These are phyloP conservation scores for Helicoverpa assulta DNA, from an alignment of 2,888 invertebrate genomes.

Conservation along the genomic window DNA sequence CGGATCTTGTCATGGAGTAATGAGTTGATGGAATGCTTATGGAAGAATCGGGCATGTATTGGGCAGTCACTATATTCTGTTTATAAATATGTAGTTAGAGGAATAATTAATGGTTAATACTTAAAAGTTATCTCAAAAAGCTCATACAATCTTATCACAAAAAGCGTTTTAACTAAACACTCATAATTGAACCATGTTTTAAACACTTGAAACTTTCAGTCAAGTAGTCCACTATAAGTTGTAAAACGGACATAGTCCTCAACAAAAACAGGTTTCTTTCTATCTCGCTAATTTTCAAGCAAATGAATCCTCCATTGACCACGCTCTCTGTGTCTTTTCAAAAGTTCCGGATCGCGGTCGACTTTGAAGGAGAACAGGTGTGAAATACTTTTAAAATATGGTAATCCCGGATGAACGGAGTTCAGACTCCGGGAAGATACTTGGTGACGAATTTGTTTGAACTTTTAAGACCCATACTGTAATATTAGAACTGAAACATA, in stretches of 20 bases:
- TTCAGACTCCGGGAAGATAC: constrained; percentile 45
- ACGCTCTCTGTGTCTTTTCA: constrained; percentile 32
- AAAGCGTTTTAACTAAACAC: too few species aligned
- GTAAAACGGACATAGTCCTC: too few species aligned
- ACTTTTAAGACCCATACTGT: constrained; percentile 47
- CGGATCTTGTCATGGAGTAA: constrained; percentile 26
- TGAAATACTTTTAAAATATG: constrained; percentile 80
- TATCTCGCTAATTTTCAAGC: neutral
- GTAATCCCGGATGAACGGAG: constrained; percentile 69
- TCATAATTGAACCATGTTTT: too few species aligned
- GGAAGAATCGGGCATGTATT: neutral
- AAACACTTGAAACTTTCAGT: too few species aligned
- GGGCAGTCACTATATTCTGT: too few species aligned
- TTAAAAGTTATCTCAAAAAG: too few species aligned
- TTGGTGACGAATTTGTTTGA: constrained; percentile 54
- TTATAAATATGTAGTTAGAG: too few species aligned
- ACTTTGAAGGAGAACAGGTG: constrained; percentile 73
- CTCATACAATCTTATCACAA: too few species aligned
- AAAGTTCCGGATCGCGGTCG: constrained; percentile 56
- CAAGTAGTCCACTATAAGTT: too few species aligned
- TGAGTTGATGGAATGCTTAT: constrained; percentile 24
- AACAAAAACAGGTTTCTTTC: too few species aligned
- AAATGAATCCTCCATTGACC: constrained; percentile 15
- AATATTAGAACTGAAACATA: constrained; percentile 1
- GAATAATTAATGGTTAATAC: too few species aligned